phyloP scores from a whole-genome alignment of 2,113 vertebrate genomes.

The Eretmochelys imbricata region DNA sequence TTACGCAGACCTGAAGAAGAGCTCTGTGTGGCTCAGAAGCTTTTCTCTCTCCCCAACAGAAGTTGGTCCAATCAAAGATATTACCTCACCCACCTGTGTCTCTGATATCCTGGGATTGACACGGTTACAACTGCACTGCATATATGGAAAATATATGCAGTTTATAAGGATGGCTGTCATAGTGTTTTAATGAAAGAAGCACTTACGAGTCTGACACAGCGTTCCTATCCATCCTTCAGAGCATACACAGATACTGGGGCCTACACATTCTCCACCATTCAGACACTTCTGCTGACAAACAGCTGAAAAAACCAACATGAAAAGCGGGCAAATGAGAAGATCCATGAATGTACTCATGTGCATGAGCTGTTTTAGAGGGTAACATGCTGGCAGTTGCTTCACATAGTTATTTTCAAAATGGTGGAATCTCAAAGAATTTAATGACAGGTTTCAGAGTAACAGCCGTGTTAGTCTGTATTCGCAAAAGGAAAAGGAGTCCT shows the following conservation, averaged over 20 bases:
- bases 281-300: constrained; percentile 82
- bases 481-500: too few relatives aligned
- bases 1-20: neutral
- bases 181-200: neutral
- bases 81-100: neutral
- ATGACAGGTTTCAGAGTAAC: too few relatives aligned
- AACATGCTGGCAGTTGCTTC: constrained; percentile 12
- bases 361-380: constrained; percentile 20
- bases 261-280: constrained; percentile 78
- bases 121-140: neutral
- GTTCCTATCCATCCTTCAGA: constrained; percentile 71
- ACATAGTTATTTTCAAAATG: constrained; percentile 38
- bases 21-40: neutral
- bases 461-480: too few relatives aligned
- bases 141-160: accelerated
- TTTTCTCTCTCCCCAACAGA: neutral
- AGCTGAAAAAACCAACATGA: constrained; percentile 52
- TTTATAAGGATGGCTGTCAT: neutral
- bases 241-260: constrained; percentile 76
- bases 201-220: constrained; percentile 85
- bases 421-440: constrained; percentile 12
- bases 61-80: neutral
- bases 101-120: neutral
- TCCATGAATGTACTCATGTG: neutral
- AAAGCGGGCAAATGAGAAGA: neutral